Base-by-base conservation (phyloP, 2,797 vertebrate species). In the Eutrigla gurnardus region DNA sequence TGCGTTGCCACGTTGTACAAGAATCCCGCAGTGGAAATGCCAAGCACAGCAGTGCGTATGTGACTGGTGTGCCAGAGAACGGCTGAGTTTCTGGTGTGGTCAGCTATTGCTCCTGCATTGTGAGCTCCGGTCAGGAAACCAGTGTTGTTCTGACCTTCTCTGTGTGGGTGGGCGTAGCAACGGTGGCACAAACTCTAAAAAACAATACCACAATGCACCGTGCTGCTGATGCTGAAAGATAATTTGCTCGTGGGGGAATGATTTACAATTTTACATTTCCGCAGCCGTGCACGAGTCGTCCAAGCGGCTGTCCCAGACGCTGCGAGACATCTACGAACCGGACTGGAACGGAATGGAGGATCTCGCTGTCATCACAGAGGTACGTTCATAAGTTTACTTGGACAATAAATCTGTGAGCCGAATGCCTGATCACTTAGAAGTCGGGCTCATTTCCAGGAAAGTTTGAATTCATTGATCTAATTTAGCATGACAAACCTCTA, bases 221-320 rank as follows among this genome's bases (percentile, higher is more conserved):
- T 36, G 43, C 37, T 68, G 75, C 76, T 25, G 63, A 82, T 73
- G 40, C 57, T 39, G 33, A 13, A 83, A 43, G 64, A 79, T 68
- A 74, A 57, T 37, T 3, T 65, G 11, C 49, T 64, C 8, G 32
- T 53, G 15, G 45, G 74, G 36, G 68, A 37, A 65, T 43, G 53
- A 65, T 65, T 61, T 18, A 15, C 18, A 52, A 49, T 63, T 49
- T 78, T 43, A 45, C 2, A 6, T 73, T 62, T 57, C 65, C 65
- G 25, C 79, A 98, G 97, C 92, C 54, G 95, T 99, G 93, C 98
- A 96, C 3, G 97, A 99, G 61, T 95, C 96, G 5, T 97, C 97
- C 6, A 97, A 96, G 81, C 95, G 89, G 43, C 89, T 99, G 64
- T 96, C 97, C 0, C 95, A 96, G 87, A 98, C 97, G 0, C 84